Evolutionary conservation across 2,797 vertebrate genomes (phyloP), one percentile per base, ranked within the genome.

Genomic region (Orestias chungarensis): DNA sequence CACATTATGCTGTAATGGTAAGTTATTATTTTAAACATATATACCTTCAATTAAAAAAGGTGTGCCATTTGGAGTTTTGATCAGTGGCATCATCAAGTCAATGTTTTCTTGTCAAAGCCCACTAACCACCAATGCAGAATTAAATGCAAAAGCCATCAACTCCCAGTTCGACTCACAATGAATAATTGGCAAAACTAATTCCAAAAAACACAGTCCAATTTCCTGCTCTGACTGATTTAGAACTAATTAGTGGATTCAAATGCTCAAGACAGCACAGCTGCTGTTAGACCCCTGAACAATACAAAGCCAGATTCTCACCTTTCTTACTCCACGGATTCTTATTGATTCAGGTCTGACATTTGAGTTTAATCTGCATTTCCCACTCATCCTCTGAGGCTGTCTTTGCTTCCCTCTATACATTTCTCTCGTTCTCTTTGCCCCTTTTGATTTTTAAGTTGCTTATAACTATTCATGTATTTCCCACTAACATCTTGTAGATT

Each of bases 341-440:
- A 72, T 70, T 76, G 78, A 73, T 75, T 71, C 62, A 52, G 47
- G 61, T 25, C 62, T 79, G 80, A 73, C 71, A 71, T 65, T 74
- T 74, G 79, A 61, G 50, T 81, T 73, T 66, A 76, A 73, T 78
- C 77, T 73, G 38, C 33, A 35, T 61, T 49, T 66, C 27, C 50
- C 25, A 43, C 29, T 71, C 29, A 65, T 69, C 40, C 43, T 15
- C 40, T 38, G 3, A 35, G 38, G 73, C 50, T 27, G 43, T 1
- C 38, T 59, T 27, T 67, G 33, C 35, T 73, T 27, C 3, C 8
- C 55, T 73, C 35, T 70, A 74, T 71, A 3, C 67, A 70, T 68
- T 75, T 3, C 44, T 72, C 46, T 27, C 38, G 15, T 0, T 66
- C 9, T 40, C 55, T 35, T 35, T 35, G 55, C 35, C 31, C 54